A percentile compares a stretch with the other conserved stretches of the same genome.
Conservation (phyloP, 2,797 vertebrate genomes). For the Molothrus ater region DNA sequence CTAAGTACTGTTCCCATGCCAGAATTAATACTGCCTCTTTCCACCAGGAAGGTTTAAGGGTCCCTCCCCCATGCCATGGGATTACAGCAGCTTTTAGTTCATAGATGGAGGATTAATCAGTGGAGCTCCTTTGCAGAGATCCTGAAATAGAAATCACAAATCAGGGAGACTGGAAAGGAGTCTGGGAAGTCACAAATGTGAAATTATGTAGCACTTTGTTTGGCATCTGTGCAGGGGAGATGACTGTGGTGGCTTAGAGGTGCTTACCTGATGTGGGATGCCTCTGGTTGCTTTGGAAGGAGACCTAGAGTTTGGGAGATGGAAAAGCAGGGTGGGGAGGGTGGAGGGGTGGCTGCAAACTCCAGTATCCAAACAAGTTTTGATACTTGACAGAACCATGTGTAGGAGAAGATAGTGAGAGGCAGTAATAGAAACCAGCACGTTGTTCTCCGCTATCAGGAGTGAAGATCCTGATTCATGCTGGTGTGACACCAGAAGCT, state of each 20-base stretch:
- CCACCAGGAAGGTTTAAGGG: conserved; percentile 11
- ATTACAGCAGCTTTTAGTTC: conserved; percentile 63
- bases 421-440: background rate
- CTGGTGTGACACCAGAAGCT: background rate
- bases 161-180: conserved; percentile 48
- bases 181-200: conserved; percentile 46
- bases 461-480: background rate
- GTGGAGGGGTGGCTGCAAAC: accelerated
- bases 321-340: background rate
- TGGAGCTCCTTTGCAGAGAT: conserved; percentile 31
- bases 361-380: background rate
- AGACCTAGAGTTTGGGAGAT: background rate
- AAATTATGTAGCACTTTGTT: conserved; percentile 37
- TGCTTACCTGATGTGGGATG: background rate
- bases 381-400: background rate
- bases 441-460: background rate
- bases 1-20: conserved; percentile 57
- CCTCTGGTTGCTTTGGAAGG: background rate
- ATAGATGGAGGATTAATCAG: conserved; percentile 66
- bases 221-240: background rate
- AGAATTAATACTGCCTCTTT: conserved; percentile 60
- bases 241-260: background rate
- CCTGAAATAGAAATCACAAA: conserved; percentile 72
- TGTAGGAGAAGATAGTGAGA: background rate
- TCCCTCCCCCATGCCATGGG: conserved; percentile 36